A percentile compares a stretch with the other conserved stretches of the same genome.
These are phyloP conservation scores for Xanthia icteritia DNA, from an alignment of 2,888 invertebrate genomes.

Conservation along the genomic window DNA sequence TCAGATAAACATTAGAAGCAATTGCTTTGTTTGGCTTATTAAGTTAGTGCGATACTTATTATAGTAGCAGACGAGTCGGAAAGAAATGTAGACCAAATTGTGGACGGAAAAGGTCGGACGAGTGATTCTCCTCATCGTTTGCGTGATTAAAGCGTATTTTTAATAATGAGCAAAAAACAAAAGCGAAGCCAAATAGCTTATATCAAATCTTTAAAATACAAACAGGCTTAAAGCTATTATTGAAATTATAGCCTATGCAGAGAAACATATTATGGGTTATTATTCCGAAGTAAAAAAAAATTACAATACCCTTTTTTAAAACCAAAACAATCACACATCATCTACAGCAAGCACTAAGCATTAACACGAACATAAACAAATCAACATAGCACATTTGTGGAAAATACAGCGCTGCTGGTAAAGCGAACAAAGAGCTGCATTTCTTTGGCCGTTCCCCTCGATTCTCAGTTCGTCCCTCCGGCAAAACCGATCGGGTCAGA, in stretches of 20 bases:
- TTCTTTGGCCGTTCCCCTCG: constrained; percentile 65
- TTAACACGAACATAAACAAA: constrained; percentile 36
- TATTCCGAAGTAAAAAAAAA: not conserved
- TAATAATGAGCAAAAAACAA: not conserved
- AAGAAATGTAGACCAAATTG: constrained; percentile 1
- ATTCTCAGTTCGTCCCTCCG: constrained; percentile 63
- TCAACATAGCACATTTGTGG: constrained; percentile 44
- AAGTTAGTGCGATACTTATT: constrained; percentile 53
- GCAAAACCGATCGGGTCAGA: constrained; percentile 65
- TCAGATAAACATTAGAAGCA: constrained; percentile 65
- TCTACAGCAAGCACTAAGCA: constrained; percentile 19
- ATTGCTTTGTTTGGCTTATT: constrained; percentile 66
- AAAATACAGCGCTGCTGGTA: constrained; percentile 57
- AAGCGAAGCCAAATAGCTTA: not conserved
- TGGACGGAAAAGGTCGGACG: not conserved
- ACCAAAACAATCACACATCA: constrained; percentile 25
- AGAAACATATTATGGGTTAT: too few relatives aligned
- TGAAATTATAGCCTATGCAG: not conserved
- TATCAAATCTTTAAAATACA: not conserved
- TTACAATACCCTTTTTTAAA: not conserved
- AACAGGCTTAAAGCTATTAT: not conserved
- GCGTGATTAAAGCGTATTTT: not conserved
- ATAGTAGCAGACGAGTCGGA: constrained; percentile 8
- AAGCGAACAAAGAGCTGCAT: constrained; percentile 59
- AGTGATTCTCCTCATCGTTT: not conserved